Evolutionary conservation across 2,888 invertebrate species (phyloP), one percentile per base, ranked within the genome.

Genomic region (Sisyra nigra): DNA sequence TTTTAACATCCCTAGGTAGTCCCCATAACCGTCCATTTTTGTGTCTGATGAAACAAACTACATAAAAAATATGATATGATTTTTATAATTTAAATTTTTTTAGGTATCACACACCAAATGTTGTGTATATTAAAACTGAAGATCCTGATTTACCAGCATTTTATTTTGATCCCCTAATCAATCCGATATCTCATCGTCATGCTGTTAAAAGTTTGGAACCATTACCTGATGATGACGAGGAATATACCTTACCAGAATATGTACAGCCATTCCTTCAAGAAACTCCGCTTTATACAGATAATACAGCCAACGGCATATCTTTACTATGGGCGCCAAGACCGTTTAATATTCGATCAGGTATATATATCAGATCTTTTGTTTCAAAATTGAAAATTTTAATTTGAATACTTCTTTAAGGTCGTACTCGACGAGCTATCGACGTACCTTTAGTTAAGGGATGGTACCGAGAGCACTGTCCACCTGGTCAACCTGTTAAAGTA

Each of bases 61-160:
- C n/a, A n/a, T n/a, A n/a, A n/a, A n/a, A n/a, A n/a, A n/a, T n/a
- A 30, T 30, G 31, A 30, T 30, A 3, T 36, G 8, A 19, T 18
- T 38, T 13, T 48, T 31, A 11, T 46, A 33, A 39, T 19, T 32
- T 41, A 43, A 46, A 44, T 32, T 47, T 45, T 57, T 62, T 17
- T 53, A 94, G 94, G 93, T 99, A 99, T 63, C 98, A 99, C 63
- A 84, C 92, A 6, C 97, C 98, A 17, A 97, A 96, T 62, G 97
- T 99, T 5, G 96, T 99, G 1, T 99, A 89, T 63, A 99, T 99
- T 55, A 98, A 98, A 70, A 98, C 98, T 0, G 98, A 99, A 67
- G 98, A 99, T 74, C 97, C 98, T 6, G 98, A 99, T 66, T 69
- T 99, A 44, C 98, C 98, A 30, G 98, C 98, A 0, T 99, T 98